Conservation (phyloP, 2,797 vertebrate species). For the Podargus strigoides region DNA sequence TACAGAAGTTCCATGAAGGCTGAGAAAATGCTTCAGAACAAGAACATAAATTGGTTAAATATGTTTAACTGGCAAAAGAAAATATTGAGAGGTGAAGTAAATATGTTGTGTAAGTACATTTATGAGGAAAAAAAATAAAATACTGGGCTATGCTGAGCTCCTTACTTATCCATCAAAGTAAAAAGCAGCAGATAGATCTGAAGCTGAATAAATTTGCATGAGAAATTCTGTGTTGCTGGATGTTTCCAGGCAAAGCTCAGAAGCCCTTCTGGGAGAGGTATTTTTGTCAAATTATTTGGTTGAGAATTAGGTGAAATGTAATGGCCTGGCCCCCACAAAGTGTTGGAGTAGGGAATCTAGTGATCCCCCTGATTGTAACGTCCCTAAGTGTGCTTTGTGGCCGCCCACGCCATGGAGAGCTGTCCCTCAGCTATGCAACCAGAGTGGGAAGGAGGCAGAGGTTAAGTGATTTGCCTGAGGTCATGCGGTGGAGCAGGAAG, state of each 20-base stretch:
- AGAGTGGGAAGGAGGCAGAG: background rate
- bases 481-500: background rate
- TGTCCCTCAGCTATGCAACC: background rate
- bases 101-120: background rate
- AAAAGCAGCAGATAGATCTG: background rate
- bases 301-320: background rate
- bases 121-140: background rate
- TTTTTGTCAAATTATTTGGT: background rate
- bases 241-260: background rate
- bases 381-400: background rate
- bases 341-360: background rate
- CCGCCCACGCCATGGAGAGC: background rate
- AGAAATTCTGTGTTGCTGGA: background rate
- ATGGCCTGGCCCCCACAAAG: background rate
- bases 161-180: background rate
- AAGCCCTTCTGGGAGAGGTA: background rate
- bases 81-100: background rate
- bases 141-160: background rate
- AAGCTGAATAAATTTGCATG: background rate
- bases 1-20: background rate
- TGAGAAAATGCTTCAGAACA: background rate
- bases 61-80: background rate
- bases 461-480: background rate
- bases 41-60: background rate
- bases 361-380: accelerated